Conservation (phyloP, 2,888 invertebrate species). For the Lithophane semibrunnea region DNA sequence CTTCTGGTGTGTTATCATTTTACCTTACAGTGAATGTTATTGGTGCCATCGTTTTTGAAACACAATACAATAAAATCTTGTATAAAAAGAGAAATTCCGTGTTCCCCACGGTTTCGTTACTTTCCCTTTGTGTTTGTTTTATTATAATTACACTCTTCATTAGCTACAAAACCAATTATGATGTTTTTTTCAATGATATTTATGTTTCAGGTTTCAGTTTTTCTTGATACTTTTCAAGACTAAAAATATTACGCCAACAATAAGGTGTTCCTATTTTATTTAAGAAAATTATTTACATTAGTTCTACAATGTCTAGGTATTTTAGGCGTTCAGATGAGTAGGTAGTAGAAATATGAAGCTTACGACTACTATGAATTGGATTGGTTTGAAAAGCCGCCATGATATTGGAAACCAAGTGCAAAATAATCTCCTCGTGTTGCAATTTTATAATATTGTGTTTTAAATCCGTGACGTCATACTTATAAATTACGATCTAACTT, state of each 20-base stretch:
- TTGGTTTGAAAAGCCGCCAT: neutral
- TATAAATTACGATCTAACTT: slow-evolving; percentile 60
- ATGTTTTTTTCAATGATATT: neutral
- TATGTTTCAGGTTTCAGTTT: slow-evolving; percentile 7
- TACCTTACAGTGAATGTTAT: slow-evolving; percentile 88
- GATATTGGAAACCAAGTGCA: neutral
- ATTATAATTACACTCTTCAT: neutral
- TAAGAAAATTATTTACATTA: slow-evolving; percentile 60
- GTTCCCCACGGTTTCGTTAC: neutral
- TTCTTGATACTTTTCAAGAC: neutral
- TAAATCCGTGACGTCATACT: slow-evolving; percentile 65
- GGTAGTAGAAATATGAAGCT: slow-evolving; percentile 38
- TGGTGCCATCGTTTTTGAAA: slow-evolving; percentile 78
- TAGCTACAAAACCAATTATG: neutral
- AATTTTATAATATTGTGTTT: slow-evolving; percentile 61
- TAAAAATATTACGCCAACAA: neutral
- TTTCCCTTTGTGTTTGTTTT: neutral
- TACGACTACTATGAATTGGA: slow-evolving; percentile 27
- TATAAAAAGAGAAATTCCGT: neutral
- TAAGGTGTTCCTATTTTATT: slow-evolving; percentile 26
- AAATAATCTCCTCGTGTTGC: slow-evolving; percentile 9
- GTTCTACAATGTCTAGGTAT: slow-evolving; percentile 17
- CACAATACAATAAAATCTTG: slow-evolving; percentile 57
- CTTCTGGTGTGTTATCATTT: slow-evolving; percentile 86
- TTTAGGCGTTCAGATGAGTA: slow-evolving; percentile 38